Evolutionary conservation across 2,797 vertebrate genomes (phyloP).

Genomic region (Coregonus ussuriensis): DNA sequence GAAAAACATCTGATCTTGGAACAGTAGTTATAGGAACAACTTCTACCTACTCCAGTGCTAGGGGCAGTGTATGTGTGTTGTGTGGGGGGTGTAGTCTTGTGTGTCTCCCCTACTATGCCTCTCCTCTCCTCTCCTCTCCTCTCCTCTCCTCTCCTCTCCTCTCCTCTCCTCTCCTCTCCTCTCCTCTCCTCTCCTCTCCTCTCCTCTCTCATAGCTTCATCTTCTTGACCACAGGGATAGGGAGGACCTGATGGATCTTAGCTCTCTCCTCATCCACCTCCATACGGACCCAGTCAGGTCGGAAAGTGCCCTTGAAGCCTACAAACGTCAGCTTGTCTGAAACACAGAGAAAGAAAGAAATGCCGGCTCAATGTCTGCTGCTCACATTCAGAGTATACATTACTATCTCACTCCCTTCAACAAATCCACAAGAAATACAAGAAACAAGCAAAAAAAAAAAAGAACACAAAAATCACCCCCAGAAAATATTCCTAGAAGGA

Average conservation of each 20-base stretch:
- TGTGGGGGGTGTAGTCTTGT: slow-evolving; percentile 26
- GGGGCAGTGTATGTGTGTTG: slow-evolving; percentile 16
- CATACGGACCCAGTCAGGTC: slow-evolving; percentile 86
- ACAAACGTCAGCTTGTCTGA: slow-evolving; percentile 90
- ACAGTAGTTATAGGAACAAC: slow-evolving; percentile 10
- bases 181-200: not conserved
- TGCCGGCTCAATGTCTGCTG: not conserved
- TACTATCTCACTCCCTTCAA: not conserved
- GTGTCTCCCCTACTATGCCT: slow-evolving; percentile 8
- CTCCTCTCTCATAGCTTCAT: slow-evolving; percentile 75
- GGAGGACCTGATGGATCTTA: slow-evolving; percentile 90
- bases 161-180: not conserved
- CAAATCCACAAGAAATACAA: not conserved
- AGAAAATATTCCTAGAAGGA: not conserved
- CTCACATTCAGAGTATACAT: not conserved
- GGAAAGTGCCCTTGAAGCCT: slow-evolving; percentile 89
- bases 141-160: no score
- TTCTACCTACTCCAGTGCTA: not conserved
- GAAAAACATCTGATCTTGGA: slow-evolving; percentile 22
- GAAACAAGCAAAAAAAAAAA: not conserved
- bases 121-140: no score
- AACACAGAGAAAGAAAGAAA: slow-evolving; percentile 29
- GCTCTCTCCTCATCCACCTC: slow-evolving; percentile 77
- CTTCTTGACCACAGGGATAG: slow-evolving; percentile 88
- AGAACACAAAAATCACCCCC: not conserved